These are phyloP conservation scores for Poecile montanus DNA, from an alignment of 2,797 vertebrate species.

Conservation along the genomic window DNA sequence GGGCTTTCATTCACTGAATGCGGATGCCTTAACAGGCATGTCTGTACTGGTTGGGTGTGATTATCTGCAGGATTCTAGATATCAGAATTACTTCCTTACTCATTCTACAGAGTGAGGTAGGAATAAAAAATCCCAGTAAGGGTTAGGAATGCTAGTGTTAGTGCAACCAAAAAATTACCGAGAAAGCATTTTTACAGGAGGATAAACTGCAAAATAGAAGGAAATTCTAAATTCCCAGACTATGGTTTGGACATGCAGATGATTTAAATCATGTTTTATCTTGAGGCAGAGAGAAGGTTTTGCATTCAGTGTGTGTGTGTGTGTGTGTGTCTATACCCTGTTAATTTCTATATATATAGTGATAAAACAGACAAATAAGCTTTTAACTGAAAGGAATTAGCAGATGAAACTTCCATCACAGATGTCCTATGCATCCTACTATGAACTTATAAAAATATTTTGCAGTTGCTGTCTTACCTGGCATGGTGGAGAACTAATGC, in stretches of 20 bases:
- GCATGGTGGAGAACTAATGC: neutral
- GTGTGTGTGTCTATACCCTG: neutral
- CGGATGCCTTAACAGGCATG: conserved; percentile 16
- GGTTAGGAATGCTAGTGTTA: neutral
- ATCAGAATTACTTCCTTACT: neutral
- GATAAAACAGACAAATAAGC: neutral
- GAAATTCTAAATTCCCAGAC: neutral
- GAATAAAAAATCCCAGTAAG: neutral
- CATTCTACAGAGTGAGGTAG: neutral
- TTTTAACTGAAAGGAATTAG: neutral
- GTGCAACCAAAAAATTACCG: neutral
- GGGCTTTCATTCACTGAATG: conserved; percentile 6
- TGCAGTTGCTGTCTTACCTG: neutral
- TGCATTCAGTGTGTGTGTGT: neutral
- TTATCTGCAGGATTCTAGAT: neutral
- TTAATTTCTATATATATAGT: neutral
- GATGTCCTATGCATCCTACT: neutral
- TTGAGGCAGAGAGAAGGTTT: neutral
- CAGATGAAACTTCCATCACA: neutral
- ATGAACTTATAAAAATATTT: neutral
- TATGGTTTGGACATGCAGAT: neutral
- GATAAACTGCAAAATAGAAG: neutral
- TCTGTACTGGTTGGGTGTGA: conserved; percentile 34
- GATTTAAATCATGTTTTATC: neutral
- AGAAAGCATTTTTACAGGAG: neutral